Evolutionary conservation across 2,113 vertebrate species (phyloP).

Genomic region (Mormoops blainvillei): DNA sequence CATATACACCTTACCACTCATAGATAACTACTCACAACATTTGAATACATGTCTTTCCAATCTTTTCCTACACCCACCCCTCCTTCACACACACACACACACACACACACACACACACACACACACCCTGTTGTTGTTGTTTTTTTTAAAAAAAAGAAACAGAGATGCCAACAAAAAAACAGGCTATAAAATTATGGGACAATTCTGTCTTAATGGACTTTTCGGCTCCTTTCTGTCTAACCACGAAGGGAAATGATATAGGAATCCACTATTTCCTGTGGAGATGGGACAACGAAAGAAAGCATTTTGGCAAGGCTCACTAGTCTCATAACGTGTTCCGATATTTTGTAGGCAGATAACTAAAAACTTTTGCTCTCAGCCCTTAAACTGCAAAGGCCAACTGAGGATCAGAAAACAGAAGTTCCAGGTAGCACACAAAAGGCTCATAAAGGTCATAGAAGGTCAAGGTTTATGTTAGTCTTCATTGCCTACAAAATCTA

Average conservation of each 20-base stretch:
- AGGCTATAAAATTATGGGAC: background rate
- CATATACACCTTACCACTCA: background rate
- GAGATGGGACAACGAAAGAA: background rate
- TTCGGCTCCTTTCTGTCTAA: background rate
- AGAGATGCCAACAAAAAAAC: background rate
- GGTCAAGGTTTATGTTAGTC: background rate
- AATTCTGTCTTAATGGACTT: background rate
- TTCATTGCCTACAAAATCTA: background rate
- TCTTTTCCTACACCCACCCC: background rate
- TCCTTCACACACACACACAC: background rate
- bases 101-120: background rate
- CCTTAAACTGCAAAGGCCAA: background rate
- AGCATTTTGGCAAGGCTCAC: background rate
- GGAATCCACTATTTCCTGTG: background rate
- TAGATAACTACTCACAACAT: background rate
- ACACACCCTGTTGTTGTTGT: too few relatives aligned
- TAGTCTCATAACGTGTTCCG: background rate
- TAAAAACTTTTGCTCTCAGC: background rate
- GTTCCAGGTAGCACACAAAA: background rate
- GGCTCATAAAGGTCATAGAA: background rate
- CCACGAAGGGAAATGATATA: background rate
- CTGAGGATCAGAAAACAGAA: background rate
- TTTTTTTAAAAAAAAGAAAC: background rate
- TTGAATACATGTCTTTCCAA: background rate
- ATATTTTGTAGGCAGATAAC: background rate